These are phyloP conservation scores for Sialia sialis DNA, from an alignment of 2,113 vertebrate species.

Conservation along the genomic window DNA sequence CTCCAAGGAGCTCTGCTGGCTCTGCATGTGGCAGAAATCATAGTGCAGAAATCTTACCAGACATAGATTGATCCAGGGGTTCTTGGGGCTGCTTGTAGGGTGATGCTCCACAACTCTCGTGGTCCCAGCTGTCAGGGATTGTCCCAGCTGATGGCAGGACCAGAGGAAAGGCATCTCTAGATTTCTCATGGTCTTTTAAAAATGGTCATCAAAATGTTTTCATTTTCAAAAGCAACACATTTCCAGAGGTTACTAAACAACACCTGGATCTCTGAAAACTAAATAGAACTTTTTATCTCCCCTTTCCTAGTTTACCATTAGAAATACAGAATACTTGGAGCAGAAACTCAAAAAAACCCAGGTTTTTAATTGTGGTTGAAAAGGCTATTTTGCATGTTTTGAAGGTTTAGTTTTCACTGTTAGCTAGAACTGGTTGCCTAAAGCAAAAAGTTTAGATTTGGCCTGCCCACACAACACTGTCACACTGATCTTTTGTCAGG, in stretches of 20 bases:
- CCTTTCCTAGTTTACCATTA: background rate
- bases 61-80: background rate
- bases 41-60: background rate
- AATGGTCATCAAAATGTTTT: background rate
- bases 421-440: background rate
- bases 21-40: background rate
- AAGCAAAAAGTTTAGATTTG: background rate
- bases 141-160: background rate
- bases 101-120: background rate
- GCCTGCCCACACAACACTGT: background rate
- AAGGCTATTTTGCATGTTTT: background rate
- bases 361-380: background rate
- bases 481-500: background rate
- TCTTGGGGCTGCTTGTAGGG: background rate
- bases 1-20: background rate
- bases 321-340: background rate
- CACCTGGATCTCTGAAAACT: background rate
- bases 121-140: background rate
- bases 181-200: background rate
- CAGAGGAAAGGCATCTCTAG: background rate
- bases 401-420: background rate
- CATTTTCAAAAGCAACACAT: background rate
- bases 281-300: background rate
- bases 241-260: background rate
- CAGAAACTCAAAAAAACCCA: background rate